Evolutionary conservation across 2,797 vertebrate genomes (phyloP), one percentile per base, ranked within the genome.

Genomic region (Premnoplex brunnescens): DNA sequence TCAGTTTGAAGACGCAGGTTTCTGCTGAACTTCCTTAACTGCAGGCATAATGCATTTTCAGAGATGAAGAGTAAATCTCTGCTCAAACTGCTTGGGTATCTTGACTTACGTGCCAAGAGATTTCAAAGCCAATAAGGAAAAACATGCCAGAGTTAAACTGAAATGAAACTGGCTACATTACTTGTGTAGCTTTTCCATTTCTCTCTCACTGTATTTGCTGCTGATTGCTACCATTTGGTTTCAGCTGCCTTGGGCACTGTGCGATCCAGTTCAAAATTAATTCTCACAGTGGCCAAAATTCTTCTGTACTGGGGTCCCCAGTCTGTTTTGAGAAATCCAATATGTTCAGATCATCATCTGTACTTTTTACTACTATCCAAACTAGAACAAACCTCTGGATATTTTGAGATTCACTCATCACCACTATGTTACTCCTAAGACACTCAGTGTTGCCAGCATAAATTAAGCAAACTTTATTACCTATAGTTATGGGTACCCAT

Each of bases 141-240:
- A 59, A 55, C 41, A 72, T 36, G 52, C 46, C 72, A 66, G 64
- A 91, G 49, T 67, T 62, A 77, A 85, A 93, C 0, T 83, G 49
- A 89, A 89, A 89, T 74, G 10, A 83, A 88, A 75, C 81, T 69
- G 56, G 71, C 86, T 79, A 74, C 78, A 58, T 54, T 67, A 32
- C 54, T 74, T 36, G 20, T 32, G 64, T 48, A 83, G 54, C 14
- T 87, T 83, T 91, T 93, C 54, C 20, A 1, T 91, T 91, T 91
- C 79, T 76, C 68, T 60, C 78, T 89, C 51, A 30, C 64, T 77
- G 20, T 62, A 64, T 89, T 84, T 76, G 60, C 52, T 13, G 20
- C 41, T 94, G 72, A 95, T 92, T 91, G 87, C 84, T 94, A 92
- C 89, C 91, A 95, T 69, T 94, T 72, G 73, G 36, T 89, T 88